Evolutionary conservation across 2,113 vertebrate species (phyloP).

Genomic region (Formicarius rufipectus): DNA sequence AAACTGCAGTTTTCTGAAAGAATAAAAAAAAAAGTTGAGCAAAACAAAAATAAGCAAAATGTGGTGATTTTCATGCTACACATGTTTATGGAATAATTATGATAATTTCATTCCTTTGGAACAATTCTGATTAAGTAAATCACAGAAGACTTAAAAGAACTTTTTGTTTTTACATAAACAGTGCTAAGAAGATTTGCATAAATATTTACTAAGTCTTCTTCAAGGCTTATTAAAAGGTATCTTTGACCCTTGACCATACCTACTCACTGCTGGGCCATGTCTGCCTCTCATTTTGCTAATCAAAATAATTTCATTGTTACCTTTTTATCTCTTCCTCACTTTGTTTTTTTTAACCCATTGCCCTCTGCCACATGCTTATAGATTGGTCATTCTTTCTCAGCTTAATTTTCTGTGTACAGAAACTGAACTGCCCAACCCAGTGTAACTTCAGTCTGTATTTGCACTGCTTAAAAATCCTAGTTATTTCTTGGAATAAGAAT

Average conservation of each 20-base stretch:
- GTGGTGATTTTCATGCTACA: not conserved
- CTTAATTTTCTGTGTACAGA: not conserved
- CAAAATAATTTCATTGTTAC: not conserved
- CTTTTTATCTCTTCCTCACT: not conserved
- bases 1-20: not conserved
- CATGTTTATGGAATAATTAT: not conserved
- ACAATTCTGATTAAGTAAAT: not conserved
- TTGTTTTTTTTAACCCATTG: not conserved
- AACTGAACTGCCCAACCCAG: not conserved
- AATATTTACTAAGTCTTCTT: not conserved
- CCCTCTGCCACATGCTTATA: not conserved
- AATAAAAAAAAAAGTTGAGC: not conserved
- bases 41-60: not conserved
- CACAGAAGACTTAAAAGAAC: not conserved
- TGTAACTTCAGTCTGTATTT: not conserved
- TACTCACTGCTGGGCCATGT: not conserved
- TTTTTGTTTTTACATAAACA: not conserved
- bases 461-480: not conserved
- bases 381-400: not conserved
- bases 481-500: not conserved
- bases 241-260: not conserved
- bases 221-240: not conserved
- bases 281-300: not conserved
- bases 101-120: not conserved
- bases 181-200: not conserved